These are phyloP conservation scores for Pseudomyrmex concolor DNA, from an alignment of 1,140 invertebrate species.

Conservation along the genomic window DNA sequence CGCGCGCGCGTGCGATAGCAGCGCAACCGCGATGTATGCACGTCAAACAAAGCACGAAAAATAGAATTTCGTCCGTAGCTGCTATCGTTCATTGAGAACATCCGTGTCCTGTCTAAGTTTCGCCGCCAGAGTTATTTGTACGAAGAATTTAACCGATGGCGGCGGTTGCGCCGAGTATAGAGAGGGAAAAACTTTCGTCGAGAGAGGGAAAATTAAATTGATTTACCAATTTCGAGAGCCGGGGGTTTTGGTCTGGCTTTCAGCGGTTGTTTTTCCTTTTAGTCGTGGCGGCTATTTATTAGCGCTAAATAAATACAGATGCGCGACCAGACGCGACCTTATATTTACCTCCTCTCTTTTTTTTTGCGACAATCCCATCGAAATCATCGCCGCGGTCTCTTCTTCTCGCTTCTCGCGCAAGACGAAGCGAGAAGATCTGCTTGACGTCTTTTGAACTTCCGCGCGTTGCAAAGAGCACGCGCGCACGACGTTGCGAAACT, in stretches of 20 bases:
- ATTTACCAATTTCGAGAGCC: conserved; percentile 53
- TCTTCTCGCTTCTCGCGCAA: neutral
- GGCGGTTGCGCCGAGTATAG: neutral
- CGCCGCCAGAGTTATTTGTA: conserved; percentile 27
- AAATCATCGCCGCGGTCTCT: too few species aligned
- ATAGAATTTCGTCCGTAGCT: conserved; percentile 44
- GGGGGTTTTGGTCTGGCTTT: neutral
- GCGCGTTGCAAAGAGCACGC: neutral
- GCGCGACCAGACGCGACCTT: neutral
- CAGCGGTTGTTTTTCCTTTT: conserved; percentile 35
- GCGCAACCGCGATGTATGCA: conserved; percentile 41
- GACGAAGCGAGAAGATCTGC: neutral
- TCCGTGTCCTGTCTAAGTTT: conserved; percentile 22
- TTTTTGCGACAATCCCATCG: too few species aligned
- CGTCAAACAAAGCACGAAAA: conserved; percentile 58
- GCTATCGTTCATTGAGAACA: conserved; percentile 55
- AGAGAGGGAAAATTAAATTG: conserved; percentile 34
- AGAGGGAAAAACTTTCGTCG: neutral
- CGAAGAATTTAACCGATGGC: conserved; percentile 37
- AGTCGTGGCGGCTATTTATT: conserved; percentile 30
- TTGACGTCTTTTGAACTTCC: conserved; percentile 14
- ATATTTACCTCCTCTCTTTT: neutral
- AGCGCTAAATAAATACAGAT: conserved; percentile 55
- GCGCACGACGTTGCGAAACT: neutral
- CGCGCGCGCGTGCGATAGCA: conserved; percentile 10